These are phyloP conservation scores for Oncorhynchus mykiss DNA, from an alignment of 2,113 vertebrate species.

Conservation along the genomic window DNA sequence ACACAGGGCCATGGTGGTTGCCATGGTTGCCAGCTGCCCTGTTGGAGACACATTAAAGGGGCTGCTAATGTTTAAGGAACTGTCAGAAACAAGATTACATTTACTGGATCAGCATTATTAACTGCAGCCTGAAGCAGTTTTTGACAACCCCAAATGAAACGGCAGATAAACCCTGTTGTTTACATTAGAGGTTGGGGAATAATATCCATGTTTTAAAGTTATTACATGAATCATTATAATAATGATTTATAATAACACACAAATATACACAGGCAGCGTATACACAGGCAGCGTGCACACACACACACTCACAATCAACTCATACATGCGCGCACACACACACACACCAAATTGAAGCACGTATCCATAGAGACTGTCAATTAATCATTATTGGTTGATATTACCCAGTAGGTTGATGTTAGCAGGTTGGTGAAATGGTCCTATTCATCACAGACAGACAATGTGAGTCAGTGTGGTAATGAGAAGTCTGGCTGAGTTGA, in stretches of 20 bases:
- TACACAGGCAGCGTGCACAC: no score
- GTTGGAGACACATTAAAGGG: conserved; percentile 47
- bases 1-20: conserved; percentile 12
- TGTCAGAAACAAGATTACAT: conserved; percentile 60
- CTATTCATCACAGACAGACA: no score
- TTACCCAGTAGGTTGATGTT: no score
- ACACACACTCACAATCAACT: no score
- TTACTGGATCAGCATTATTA: conserved; percentile 51
- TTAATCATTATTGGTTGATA: no score
- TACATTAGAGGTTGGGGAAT: conserved; percentile 43
- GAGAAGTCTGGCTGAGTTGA: no score
- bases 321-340: no score
- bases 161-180: conserved; percentile 52
- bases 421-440: no score
- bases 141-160: conserved; percentile 64
- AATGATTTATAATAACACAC: conserved; percentile 28
- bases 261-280: no score
- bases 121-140: conserved; percentile 59
- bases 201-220: conserved; percentile 54
- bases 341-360: no score
- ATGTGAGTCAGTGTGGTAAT: no score
- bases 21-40: conserved; percentile 49
- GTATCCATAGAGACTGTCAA: no score
- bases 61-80: conserved; percentile 58
- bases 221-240: conserved; percentile 30